Conservation (phyloP, 2,888 invertebrate species). For the Chaitophorus viminalis region DNA sequence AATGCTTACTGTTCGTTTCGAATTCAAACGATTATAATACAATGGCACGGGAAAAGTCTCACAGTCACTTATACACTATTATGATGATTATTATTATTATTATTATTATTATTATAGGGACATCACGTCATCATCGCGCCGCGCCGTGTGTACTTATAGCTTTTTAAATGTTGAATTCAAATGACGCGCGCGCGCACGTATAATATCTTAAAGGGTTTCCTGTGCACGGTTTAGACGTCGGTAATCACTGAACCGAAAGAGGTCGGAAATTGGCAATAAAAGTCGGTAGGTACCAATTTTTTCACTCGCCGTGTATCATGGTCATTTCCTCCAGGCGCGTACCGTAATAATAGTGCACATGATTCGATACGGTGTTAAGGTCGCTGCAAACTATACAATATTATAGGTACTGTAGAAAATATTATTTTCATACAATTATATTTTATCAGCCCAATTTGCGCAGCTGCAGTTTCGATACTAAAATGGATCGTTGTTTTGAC, state of each 20-base stretch:
- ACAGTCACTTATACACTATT: slow-evolving; percentile 22
- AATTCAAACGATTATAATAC: slow-evolving; percentile 22
- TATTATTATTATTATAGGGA: too few relatives aligned
- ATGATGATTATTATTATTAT: too few relatives aligned
- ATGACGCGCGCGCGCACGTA: background rate
- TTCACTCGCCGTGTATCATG: background rate
- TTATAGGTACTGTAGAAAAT: too few relatives aligned
- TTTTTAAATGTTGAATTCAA: slow-evolving; percentile 18
- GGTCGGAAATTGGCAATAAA: slow-evolving; percentile 43
- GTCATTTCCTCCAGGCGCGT: background rate
- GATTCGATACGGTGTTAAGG: too few relatives aligned
- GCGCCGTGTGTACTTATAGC: background rate
- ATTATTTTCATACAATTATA: too few relatives aligned
- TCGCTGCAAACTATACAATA: too few relatives aligned
- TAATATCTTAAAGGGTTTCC: slow-evolving; percentile 35
- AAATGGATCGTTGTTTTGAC: too few relatives aligned
- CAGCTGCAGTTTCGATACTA: too few relatives aligned
- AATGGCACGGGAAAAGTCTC: background rate
- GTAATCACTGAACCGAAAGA: background rate
- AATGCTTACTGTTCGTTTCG: slow-evolving; percentile 10
- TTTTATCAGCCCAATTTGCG: too few relatives aligned
- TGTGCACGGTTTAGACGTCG: slow-evolving; percentile 2
- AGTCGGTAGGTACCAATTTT: background rate
- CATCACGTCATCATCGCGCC: background rate
- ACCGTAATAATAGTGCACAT: background rate